Conservation (phyloP, 2,113 vertebrate species). For the Trachemys scripta region DNA sequence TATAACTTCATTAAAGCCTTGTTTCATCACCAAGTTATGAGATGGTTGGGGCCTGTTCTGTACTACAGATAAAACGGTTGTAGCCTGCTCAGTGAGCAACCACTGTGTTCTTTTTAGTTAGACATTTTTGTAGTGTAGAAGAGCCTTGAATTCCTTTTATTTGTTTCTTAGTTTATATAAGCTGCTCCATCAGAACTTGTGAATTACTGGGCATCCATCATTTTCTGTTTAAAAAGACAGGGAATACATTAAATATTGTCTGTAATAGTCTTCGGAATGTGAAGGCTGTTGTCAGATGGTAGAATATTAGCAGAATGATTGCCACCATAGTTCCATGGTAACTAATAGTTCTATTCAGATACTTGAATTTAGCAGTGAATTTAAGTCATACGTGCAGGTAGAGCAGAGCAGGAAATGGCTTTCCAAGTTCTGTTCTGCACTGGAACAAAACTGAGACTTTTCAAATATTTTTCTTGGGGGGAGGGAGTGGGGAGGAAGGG, state of each 20-base stretch:
- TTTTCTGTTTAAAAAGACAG: not conserved
- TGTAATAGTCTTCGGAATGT: not conserved
- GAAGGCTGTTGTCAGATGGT: not conserved
- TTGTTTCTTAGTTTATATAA: not conserved
- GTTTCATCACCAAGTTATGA: not conserved
- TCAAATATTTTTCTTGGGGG: too few relatives aligned
- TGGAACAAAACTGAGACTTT: too few relatives aligned
- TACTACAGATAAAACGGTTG: not conserved
- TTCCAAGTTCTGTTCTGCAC: too few relatives aligned
- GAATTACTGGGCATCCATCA: not conserved
- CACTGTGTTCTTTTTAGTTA: not conserved
- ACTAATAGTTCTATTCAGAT: too few relatives aligned
- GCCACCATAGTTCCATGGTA: too few relatives aligned
- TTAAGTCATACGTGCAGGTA: too few relatives aligned
- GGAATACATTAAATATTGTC: not conserved
- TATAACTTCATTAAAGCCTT: not conserved
- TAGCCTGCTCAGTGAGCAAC: not conserved
- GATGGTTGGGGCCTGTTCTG: not conserved
- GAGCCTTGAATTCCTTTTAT: not conserved
- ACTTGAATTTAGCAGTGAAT: too few relatives aligned
- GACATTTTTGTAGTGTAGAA: not conserved
- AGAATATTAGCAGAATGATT: too few relatives aligned
- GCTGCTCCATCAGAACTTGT: not conserved
- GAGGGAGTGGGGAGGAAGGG: too few relatives aligned
- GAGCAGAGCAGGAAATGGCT: too few relatives aligned